Base-by-base conservation (phyloP, 2,888 invertebrate genomes). In the Ptychoptera albimana region DNA sequence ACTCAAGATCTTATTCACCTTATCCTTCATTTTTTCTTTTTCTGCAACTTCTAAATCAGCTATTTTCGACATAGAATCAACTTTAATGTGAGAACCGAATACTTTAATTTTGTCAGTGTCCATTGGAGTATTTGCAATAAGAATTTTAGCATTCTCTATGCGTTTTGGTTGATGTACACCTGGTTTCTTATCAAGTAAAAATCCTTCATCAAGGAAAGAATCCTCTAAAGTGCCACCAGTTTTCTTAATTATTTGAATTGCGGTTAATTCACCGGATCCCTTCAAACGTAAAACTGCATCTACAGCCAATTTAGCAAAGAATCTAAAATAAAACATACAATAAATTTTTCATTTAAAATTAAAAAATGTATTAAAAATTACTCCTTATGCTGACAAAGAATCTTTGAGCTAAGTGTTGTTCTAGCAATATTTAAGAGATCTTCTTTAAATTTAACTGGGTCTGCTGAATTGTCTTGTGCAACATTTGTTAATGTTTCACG, bases 61-160 rank as follows among this genome's bases (percentile, higher is more conserved):
- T 50, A 99, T 91, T 66, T 97, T 88, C 0, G 88, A 80, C 77
- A 89, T 80, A 0, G 89, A 89, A 61, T 89, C 88, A 0, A 88
- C 89, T 58, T 87, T 82, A 51, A 89, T 93, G 51, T 91, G 82
- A 37, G 94, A 94, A 38, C 97, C 97, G 67, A 98, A 98, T 15
- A 98, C 82, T 72, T 98, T 97, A 53, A 98, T 94, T 69, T 99
- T 99, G 61, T 99, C 98, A 1, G 96, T 92, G 69, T 99, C 98
- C 98, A 99, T 99, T 0, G 98, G 93, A 9, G 98, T 99, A 64
- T 99, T 99, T 10, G 97, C 97, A 55, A 99, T 91, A 16, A 99
- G 75, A 58, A 99, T 96, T 59, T 80, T 85, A 2, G 96, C 96
- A 59, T 99, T 94, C 59, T 93, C 91, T 52, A 99, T 61, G 40